These are phyloP conservation scores for Antheraea pernyi DNA, from an alignment of 1,140 invertebrate genomes.

Conservation along the genomic window DNA sequence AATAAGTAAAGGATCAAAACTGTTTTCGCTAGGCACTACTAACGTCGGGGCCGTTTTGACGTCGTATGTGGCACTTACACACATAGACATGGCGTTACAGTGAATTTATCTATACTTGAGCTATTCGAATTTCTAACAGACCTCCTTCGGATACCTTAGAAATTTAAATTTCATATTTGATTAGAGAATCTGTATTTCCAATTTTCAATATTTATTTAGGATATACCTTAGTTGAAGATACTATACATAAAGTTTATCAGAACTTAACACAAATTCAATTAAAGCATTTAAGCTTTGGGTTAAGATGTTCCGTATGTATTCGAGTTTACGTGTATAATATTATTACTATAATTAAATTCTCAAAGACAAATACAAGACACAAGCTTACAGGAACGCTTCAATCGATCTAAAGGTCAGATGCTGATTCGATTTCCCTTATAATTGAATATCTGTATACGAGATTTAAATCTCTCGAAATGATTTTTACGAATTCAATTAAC, in stretches of 20 bases:
- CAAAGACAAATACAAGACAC: too few species aligned
- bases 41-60: background rate
- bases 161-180: background rate
- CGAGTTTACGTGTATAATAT: background rate
- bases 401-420: too few species aligned
- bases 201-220: slow-evolving; percentile 2
- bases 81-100: background rate
- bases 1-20: too few species aligned
- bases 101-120: background rate
- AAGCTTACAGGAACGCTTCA: too few species aligned
- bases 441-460: too few species aligned
- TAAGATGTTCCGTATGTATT: background rate
- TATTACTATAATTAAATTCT: too few species aligned
- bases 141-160: background rate
- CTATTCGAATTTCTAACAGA: background rate
- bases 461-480: too few species aligned
- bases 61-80: background rate
- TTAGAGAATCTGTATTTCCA: background rate
- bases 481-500: too few species aligned
- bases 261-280: background rate
- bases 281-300: background rate
- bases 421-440: too few species aligned
- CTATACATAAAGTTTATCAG: background rate
- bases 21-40: too few species aligned
- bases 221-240: background rate